These are phyloP conservation scores for Tricholaema leucomelas DNA, from an alignment of 2,113 vertebrate genomes.

Conservation along the genomic window DNA sequence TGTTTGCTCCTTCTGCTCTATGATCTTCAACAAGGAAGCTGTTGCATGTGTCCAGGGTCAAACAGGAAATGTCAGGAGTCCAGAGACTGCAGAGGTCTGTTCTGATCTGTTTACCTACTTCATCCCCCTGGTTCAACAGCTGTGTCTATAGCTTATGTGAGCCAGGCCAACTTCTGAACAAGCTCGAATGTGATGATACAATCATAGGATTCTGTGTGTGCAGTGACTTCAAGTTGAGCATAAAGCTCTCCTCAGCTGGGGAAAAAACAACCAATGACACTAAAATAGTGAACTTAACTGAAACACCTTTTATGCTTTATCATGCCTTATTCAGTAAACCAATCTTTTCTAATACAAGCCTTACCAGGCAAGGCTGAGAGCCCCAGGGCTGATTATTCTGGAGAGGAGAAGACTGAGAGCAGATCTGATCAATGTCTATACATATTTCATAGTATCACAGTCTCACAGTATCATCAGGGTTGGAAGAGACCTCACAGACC, in stretches of 20 bases:
- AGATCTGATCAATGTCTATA: too few relatives aligned
- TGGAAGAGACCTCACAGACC: too few relatives aligned
- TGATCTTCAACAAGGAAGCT: conserved; percentile 54
- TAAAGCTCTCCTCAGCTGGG: not conserved
- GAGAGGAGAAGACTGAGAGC: too few relatives aligned
- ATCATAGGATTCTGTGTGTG: not conserved
- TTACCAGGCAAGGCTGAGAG: too few relatives aligned
- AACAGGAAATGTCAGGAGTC: conserved; percentile 61
- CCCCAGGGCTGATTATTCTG: too few relatives aligned
- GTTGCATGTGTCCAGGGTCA: conserved; percentile 48
- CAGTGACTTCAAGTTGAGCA: not conserved
- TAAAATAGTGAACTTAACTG: not conserved
- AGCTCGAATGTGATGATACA: not conserved
- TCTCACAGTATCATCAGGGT: too few relatives aligned
- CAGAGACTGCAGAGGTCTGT: conserved; percentile 11
- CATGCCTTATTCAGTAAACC: not conserved
- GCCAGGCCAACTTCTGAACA: not conserved
- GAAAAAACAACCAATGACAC: not conserved
- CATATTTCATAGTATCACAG: too few relatives aligned
- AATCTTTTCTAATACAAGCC: not conserved
- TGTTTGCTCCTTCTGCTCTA: conserved; percentile 61
- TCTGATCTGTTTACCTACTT: conserved; percentile 9
- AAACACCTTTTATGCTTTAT: not conserved
- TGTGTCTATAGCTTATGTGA: not conserved
- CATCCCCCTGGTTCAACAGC: conserved; percentile 29